A percentile compares a stretch with the other conserved stretches of the same genome.
These are phyloP conservation scores for Brachionus asplanchnoidis DNA, from an alignment of 1,140 invertebrate genomes.

Conservation along the genomic window DNA sequence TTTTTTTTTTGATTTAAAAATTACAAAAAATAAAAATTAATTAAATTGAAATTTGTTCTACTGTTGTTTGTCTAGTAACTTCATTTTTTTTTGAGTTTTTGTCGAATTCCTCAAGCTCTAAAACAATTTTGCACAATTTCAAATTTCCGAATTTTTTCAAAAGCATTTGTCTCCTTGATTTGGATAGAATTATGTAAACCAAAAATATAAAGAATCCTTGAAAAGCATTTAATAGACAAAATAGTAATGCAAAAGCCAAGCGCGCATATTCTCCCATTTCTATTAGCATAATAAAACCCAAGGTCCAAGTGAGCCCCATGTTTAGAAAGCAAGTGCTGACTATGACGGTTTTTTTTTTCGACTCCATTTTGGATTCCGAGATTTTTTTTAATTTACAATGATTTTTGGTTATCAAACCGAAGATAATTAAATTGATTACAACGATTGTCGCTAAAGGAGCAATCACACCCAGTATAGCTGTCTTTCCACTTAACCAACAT, in stretches of 20 bases:
- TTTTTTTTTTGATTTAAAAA: neutral
- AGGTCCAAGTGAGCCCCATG: constrained; percentile 24
- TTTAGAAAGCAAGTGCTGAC: constrained; percentile 23
- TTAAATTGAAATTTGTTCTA: neutral
- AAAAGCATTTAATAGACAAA: constrained; percentile 35
- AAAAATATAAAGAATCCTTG: constrained; percentile 40
- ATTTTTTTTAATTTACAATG: neutral
- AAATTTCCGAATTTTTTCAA: neutral
- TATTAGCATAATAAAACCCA: constrained; percentile 18
- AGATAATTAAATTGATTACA: constrained; percentile 2
- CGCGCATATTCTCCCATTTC: neutral
- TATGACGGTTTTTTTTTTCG: constrained; percentile 14
- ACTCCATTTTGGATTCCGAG: neutral
- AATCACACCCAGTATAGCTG: neutral
- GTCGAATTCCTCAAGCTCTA: neutral
- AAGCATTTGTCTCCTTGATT: constrained; percentile 16
- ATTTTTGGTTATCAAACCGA: neutral
- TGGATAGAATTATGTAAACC: constrained; percentile 3
- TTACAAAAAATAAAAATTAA: neutral
- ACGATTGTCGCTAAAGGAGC: neutral
- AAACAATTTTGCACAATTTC: neutral
- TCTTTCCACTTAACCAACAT: constrained; percentile 11
- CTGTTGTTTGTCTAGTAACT: neutral
- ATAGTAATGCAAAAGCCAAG: neutral
- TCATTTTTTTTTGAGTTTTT: neutral